Evolutionary conservation across 2,797 vertebrate species (phyloP).

Genomic region (Artibeus lituratus): DNA sequence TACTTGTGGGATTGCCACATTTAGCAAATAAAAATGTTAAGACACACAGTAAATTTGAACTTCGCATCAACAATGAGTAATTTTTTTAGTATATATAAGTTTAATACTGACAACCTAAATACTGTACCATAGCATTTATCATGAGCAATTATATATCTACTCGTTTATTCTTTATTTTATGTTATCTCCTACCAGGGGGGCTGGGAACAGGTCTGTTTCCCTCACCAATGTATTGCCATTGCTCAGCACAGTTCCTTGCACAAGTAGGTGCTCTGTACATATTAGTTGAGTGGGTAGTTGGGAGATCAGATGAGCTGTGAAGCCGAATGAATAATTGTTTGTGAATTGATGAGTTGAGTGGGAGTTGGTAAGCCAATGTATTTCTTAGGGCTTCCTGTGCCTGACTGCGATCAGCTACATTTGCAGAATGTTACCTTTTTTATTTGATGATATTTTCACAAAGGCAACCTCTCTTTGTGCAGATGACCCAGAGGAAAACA

Average conservation of each 20-base stretch:
- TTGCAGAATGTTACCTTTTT: neutral
- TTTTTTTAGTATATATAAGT: neutral
- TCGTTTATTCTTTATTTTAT: neutral
- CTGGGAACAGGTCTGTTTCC: neutral
- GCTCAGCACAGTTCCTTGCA: neutral
- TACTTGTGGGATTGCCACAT: neutral
- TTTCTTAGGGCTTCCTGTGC: neutral
- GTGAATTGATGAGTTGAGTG: neutral
- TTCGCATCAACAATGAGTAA: neutral
- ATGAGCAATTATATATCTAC: neutral
- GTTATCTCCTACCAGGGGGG: neutral
- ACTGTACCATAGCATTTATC: neutral
- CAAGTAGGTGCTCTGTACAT: neutral
- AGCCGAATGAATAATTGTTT: neutral
- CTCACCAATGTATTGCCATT: neutral
- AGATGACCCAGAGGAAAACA: slow-evolving; percentile 1
- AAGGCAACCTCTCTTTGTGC: neutral
- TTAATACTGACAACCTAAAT: neutral
- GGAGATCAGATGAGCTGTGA: neutral
- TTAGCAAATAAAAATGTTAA: neutral
- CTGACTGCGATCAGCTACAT: neutral
- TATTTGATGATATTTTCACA: neutral
- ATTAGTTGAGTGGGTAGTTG: neutral
- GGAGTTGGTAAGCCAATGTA: neutral
- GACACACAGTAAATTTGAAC: neutral